Evolutionary conservation across 2,113 vertebrate species (phyloP).

Genomic region (Microtus oregoni): DNA sequence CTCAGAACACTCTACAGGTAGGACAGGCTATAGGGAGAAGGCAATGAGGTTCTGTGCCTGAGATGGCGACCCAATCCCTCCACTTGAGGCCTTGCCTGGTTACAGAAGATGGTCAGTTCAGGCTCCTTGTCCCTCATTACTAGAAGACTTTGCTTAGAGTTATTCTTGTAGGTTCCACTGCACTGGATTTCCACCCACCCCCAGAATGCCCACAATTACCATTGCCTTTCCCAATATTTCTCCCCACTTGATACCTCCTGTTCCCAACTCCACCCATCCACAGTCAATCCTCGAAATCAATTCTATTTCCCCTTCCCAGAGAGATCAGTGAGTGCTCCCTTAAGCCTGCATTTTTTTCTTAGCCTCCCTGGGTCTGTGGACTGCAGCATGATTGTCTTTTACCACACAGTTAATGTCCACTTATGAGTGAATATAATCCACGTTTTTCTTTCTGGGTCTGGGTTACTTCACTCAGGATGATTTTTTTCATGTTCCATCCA

Average conservation of each 20-base stretch:
- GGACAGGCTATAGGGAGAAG: not conserved
- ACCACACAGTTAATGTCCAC: not conserved
- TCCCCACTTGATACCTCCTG: not conserved
- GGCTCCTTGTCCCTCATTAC: not conserved
- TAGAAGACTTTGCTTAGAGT: not conserved
- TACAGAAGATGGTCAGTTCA: not conserved
- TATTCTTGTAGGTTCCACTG: not conserved
- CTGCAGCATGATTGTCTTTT: not conserved
- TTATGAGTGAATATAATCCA: not conserved
- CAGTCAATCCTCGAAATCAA: not conserved
- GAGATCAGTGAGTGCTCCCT: not conserved
- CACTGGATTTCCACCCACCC: not conserved
- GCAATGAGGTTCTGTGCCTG: not conserved
- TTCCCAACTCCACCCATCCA: not conserved
- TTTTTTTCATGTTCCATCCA: not conserved
- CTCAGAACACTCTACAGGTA: not conserved
- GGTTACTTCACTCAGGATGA: not conserved
- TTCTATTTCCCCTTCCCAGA: not conserved
- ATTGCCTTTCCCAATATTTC: not conserved
- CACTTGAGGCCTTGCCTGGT: not conserved
- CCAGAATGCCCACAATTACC: not conserved
- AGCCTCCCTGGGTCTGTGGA: not conserved
- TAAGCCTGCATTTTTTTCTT: not conserved
- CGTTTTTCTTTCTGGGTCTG: not conserved
- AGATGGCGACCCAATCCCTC: not conserved